Evolutionary conservation across 1,140 invertebrate species (phyloP), one percentile per base, ranked within the genome.

Genomic region (Trichomalopsis sarcophagae): DNA sequence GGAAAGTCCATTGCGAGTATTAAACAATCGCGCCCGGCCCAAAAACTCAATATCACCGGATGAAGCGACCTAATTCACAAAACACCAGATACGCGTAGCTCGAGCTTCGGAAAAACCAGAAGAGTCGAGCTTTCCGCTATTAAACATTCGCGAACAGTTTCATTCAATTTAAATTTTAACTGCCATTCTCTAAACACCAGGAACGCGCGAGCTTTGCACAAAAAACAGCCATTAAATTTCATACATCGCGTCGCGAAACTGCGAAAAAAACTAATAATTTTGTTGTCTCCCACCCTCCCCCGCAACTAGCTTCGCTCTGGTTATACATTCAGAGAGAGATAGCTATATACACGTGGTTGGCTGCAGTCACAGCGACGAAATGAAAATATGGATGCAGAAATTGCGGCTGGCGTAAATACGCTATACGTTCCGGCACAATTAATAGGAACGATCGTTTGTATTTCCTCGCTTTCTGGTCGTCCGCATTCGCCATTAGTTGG

Each of bases 371-470:
- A 36, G 33, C 10, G 27, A 2, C 27, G 27, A 30, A 71, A 75
- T 11, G 36, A 75, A 75, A 75, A 75, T 75, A 75, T 44, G 73
- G 17, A 40, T 36, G 30, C 36, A 75, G 33, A 86, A 84, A 71
- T 84, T 83, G 80, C 50, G 79, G 9, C 66, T 68, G n/a, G 83
- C 44, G 50, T 77, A 27, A 86, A 78, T 86, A 83, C 84, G 66
- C 83, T 66, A 82, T 81, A 85, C 74, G 69, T 82, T 66, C 84
- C 84, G 73, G 79, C 66, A 73, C 86, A 86, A 88, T 89, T 88
- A 88, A 89, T 87, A 87, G 87, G 82, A 86, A 87, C 82, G 87
- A 86, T 87, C 84, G 84, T 82, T 87, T 86, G 76, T 85, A 87
- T 86, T 81, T 76, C 68, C 82, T 30, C 80, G 73, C 74, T 86